Evolutionary conservation across 2,797 vertebrate species (phyloP).

Genomic region (Gymnopithys bicolor): DNA sequence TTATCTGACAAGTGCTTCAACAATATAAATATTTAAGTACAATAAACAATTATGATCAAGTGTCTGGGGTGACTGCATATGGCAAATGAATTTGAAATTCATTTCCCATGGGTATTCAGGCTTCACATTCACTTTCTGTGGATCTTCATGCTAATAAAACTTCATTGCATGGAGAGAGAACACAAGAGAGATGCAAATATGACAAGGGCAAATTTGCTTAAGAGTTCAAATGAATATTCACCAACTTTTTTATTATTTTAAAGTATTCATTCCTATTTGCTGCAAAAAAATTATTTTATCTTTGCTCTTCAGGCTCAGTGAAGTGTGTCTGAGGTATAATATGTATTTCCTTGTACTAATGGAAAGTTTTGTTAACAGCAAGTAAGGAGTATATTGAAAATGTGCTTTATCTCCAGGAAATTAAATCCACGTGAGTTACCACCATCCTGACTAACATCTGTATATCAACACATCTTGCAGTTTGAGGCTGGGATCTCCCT

Average conservation of each 20-base stretch:
- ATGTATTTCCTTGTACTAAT: neutral
- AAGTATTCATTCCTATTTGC: conserved; percentile 10
- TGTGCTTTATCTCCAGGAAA: neutral
- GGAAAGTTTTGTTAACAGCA: neutral
- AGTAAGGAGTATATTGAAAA: neutral
- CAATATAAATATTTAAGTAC: conserved; percentile 64
- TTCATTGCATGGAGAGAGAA: neutral
- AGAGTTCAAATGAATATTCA: conserved; percentile 66
- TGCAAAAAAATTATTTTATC: conserved; percentile 27
- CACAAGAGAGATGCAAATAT: conserved; percentile 58
- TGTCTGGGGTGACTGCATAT: conserved; percentile 62
- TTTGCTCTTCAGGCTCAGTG: neutral
- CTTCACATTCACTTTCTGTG: conserved; percentile 47
- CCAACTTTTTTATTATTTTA: conserved; percentile 35
- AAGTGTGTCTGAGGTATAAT: neutral
- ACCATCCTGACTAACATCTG: neutral
- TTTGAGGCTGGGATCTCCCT: neutral
- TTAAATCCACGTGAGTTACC: neutral
- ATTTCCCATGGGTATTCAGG: conserved; percentile 43
- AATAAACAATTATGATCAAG: conserved; percentile 67
- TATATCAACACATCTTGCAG: neutral
- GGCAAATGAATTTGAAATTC: conserved; percentile 53
- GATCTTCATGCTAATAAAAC: conserved; percentile 59
- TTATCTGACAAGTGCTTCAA: neutral
- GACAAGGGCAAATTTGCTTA: conserved; percentile 55